Evolutionary conservation across 2,113 vertebrate species (phyloP).

Genomic region (Sorex fumeus): DNA sequence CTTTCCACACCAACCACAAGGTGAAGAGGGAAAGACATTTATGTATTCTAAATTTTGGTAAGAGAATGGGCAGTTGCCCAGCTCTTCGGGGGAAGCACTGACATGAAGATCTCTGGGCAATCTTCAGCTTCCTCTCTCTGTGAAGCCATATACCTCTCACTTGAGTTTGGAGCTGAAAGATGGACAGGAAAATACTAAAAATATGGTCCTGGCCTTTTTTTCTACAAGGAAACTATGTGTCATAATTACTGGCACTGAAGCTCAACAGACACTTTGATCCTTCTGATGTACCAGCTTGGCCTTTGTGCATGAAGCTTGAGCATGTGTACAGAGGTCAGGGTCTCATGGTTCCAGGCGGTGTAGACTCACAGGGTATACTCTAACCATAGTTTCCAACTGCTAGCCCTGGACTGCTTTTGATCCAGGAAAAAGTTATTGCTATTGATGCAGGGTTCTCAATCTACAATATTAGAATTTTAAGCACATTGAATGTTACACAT

Average conservation of each 20-base stretch:
- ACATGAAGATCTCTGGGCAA: too few relatives aligned
- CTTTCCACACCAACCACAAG: not conserved
- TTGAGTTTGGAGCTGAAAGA: not conserved
- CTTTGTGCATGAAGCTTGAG: not conserved
- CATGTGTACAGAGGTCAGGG: not conserved
- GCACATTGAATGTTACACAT: too few relatives aligned
- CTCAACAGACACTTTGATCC: not conserved
- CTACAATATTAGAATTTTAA: too few relatives aligned
- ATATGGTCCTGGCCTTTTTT: constrained; percentile 37
- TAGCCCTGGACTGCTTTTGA: too few relatives aligned
- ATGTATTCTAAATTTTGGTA: constrained; percentile 22
- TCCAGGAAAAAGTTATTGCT: too few relatives aligned
- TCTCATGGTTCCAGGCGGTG: not conserved
- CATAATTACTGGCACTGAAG: constrained; percentile 20
- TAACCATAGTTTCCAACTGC: too few relatives aligned
- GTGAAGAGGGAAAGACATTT: not conserved
- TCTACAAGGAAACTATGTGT: constrained; percentile 4
- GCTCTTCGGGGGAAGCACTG: not conserved
- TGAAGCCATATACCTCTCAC: not conserved
- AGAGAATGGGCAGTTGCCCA: not conserved
- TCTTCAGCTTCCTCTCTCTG: too few relatives aligned
- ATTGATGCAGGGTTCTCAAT: too few relatives aligned
- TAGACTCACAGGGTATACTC: not conserved
- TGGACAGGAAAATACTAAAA: constrained; percentile 29
- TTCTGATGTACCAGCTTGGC: not conserved